These are phyloP conservation scores for Macrophya annulata DNA, from an alignment of 2,888 invertebrate species.

Conservation along the genomic window DNA sequence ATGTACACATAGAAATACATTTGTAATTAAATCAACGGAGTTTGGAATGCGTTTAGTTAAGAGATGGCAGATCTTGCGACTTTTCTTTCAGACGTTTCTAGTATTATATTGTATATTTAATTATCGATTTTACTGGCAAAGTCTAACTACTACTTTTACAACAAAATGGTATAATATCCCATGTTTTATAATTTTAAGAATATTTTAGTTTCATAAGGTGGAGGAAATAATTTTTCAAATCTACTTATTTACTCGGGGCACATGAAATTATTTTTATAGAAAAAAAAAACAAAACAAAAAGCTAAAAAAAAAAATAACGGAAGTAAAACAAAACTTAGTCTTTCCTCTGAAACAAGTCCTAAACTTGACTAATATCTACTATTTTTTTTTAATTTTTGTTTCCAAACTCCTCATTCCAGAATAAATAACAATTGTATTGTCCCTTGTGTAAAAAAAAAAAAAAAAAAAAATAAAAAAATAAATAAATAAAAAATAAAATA, in stretches of 20 bases:
- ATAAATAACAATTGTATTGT: conserved; percentile 30
- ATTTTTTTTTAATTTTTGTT: background rate
- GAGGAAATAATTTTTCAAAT: conserved; percentile 22
- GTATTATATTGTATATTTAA: background rate
- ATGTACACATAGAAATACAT: background rate
- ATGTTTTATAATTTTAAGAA: background rate
- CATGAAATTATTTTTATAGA: background rate
- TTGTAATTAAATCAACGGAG: conserved; percentile 17
- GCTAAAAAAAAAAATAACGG: background rate
- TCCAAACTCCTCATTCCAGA: conserved; percentile 29
- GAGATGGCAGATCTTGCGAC: background rate
- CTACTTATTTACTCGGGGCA: background rate
- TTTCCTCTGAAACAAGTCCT: background rate
- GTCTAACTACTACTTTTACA: background rate
- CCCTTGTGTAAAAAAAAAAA: background rate
- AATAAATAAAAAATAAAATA: conserved; percentile 61
- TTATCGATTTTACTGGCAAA: background rate
- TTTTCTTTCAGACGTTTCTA: background rate
- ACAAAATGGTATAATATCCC: background rate
- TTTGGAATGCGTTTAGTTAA: conserved; percentile 21
- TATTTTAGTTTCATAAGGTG: conserved; percentile 26
- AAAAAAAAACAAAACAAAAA: background rate
- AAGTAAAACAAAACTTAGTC: background rate
- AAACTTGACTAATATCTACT: background rate
- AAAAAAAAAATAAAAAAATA: conserved; percentile 62